phyloP scores from a whole-genome alignment of 2,888 invertebrate species.

The Seira sanloemensis region DNA sequence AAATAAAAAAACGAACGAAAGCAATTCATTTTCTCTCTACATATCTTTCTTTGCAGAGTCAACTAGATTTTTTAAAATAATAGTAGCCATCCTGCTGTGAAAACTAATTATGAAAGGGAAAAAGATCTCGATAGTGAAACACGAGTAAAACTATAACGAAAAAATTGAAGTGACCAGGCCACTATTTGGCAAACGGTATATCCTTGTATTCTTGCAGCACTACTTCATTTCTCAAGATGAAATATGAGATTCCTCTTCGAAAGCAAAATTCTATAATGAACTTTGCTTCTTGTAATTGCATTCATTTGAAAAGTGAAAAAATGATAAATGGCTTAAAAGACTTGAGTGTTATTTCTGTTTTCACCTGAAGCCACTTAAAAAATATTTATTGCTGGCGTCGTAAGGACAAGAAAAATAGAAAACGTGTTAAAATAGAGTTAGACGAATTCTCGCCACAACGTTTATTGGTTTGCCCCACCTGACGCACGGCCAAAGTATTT shows the following conservation, averaged over 20 bases:
- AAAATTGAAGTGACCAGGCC: background rate
- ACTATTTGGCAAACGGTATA: background rate
- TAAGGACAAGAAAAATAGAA: slow-evolving; percentile 16
- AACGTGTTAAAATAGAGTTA: background rate
- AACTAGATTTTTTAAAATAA: slow-evolving; percentile 5
- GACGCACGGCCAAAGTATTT: background rate
- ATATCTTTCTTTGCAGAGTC: slow-evolving; percentile 10
- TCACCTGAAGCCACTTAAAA: slow-evolving; percentile 27
- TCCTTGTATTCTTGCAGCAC: background rate
- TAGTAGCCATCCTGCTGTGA: slow-evolving; percentile 12
- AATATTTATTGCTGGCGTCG: slow-evolving; percentile 17
- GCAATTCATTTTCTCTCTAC: slow-evolving; percentile 12
- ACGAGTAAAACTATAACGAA: slow-evolving; percentile 3
- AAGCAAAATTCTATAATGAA: background rate
- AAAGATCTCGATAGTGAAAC: background rate
- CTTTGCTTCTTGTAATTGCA: background rate
- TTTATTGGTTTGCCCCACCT: slow-evolving; percentile 2
- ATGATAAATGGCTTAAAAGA: slow-evolving; percentile 10
- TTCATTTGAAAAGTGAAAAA: slow-evolving; percentile 6
- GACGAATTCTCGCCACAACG: background rate
- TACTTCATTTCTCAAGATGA: background rate
- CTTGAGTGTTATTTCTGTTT: slow-evolving; percentile 18
- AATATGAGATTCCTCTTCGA: background rate
- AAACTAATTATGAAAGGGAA: slow-evolving; percentile 14
- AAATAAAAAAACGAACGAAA: background rate